These are phyloP conservation scores for Arge pagana DNA, from an alignment of 2,888 invertebrate species.

Conservation along the genomic window DNA sequence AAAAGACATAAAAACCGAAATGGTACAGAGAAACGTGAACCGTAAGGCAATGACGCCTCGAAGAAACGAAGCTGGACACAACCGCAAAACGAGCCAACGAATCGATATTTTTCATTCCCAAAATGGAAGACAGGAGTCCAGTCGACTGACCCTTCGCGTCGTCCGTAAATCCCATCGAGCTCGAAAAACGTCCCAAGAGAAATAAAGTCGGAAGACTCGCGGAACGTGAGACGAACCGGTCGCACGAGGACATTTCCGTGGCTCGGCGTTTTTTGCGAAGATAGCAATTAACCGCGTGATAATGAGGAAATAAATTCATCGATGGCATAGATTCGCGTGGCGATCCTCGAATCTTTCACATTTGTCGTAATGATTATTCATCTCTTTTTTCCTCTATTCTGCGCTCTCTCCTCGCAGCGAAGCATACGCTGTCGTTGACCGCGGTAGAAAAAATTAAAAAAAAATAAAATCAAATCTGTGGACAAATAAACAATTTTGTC, in stretches of 20 bases:
- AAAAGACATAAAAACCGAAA: not conserved
- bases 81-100: conserved; percentile 5
- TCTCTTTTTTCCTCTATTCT: no score
- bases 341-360: no score
- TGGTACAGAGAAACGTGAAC: no score
- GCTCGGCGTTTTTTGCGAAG: conserved; percentile 12
- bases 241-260: not conserved
- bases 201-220: not conserved
- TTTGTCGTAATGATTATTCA: no score
- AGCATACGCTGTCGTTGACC: no score
- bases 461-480: no score
- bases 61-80: not conserved
- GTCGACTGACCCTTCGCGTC: conserved; percentile 15
- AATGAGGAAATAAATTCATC: no score
- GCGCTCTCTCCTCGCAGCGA: no score
- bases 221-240: conserved; percentile 9
- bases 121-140: conserved; percentile 11
- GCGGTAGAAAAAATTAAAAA: no score
- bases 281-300: not conserved
- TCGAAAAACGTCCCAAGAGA: conserved; percentile 2
- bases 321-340: no score
- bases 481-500: no score
- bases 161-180: conserved; percentile 18
- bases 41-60: conserved; percentile 17
- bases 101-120: conserved; percentile 10